Percentiles rank a stretch among this genome's conserved stretches.
phyloP scores from a whole-genome alignment of 2,888 invertebrate species.

The Andricus curvator region DNA sequence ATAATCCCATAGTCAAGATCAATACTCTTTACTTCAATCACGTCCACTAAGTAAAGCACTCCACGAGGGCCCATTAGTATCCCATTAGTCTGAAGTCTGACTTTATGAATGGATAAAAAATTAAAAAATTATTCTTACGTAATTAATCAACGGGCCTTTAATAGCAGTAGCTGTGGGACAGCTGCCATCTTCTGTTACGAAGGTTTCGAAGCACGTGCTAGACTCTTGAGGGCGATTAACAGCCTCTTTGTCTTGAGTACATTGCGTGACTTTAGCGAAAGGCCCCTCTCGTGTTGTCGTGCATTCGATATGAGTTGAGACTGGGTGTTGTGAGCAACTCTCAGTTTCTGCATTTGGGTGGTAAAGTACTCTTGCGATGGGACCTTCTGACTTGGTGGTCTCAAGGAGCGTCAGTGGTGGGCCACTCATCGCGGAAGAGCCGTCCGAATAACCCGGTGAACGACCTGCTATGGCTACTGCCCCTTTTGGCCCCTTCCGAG shows the following conservation, averaged over 20 bases:
- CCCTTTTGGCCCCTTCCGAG: slow-evolving; percentile 48
- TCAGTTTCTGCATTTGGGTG: slow-evolving; percentile 39
- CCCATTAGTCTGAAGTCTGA: no score
- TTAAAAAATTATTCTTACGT: not conserved
- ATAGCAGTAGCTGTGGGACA: slow-evolving; percentile 46
- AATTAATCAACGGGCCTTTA: not conserved
- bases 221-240: slow-evolving; percentile 3
- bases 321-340: not conserved
- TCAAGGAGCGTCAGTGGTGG: slow-evolving; percentile 10
- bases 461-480: slow-evolving; percentile 44
- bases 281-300: slow-evolving; percentile 46
- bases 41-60: no score
- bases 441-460: slow-evolving; percentile 32
- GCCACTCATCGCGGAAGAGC: slow-evolving; percentile 10
- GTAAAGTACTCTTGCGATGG: slow-evolving; percentile 48
- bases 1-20: no score
- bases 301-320: slow-evolving; percentile 56
- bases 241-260: slow-evolving; percentile 1
- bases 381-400: slow-evolving; percentile 46
- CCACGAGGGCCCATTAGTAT: no score
- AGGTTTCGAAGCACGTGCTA: slow-evolving; percentile 19
- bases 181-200: slow-evolving; percentile 33
- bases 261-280: slow-evolving; percentile 51
- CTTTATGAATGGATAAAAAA: not conserved
- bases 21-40: no score